phyloP scores from a whole-genome alignment of 2,113 vertebrate genomes.

The Agapornis roseicollis region DNA sequence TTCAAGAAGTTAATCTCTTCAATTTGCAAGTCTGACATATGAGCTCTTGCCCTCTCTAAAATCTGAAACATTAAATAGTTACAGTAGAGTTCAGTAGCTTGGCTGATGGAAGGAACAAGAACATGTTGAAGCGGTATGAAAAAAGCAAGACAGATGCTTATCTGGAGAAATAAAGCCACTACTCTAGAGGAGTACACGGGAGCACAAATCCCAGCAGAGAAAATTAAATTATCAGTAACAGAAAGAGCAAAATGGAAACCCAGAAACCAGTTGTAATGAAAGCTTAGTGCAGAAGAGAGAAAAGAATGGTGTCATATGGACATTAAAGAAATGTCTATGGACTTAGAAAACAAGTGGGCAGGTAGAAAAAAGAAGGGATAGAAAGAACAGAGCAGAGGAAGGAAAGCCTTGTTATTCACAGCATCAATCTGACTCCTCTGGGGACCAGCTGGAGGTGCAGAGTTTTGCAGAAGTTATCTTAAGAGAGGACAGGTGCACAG shows the following conservation, averaged over 20 bases:
- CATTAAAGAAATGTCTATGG: no score
- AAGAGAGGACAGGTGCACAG: background rate
- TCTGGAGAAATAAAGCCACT: background rate
- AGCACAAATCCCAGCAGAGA: background rate
- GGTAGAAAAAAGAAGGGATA: background rate
- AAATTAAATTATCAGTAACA: background rate
- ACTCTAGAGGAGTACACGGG: background rate
- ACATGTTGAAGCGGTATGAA: background rate
- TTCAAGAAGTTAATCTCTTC: background rate
- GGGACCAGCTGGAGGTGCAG: background rate
- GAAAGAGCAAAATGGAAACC: background rate
- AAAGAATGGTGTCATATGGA: background rate
- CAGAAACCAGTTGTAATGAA: background rate
- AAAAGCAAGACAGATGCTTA: background rate
- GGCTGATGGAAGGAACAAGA: background rate
- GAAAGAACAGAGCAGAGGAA: background rate
- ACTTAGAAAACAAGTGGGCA: constrained; percentile 1
- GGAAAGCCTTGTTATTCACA: background rate
- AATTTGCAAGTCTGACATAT: background rate
- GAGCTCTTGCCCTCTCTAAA: background rate
- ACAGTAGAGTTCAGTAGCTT: background rate
- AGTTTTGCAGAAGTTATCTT: background rate
- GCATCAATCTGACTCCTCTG: background rate
- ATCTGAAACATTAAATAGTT: background rate
- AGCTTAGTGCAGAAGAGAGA: background rate